Conservation (phyloP, 2,113 vertebrate genomes). For the Crotalus horridus region DNA sequence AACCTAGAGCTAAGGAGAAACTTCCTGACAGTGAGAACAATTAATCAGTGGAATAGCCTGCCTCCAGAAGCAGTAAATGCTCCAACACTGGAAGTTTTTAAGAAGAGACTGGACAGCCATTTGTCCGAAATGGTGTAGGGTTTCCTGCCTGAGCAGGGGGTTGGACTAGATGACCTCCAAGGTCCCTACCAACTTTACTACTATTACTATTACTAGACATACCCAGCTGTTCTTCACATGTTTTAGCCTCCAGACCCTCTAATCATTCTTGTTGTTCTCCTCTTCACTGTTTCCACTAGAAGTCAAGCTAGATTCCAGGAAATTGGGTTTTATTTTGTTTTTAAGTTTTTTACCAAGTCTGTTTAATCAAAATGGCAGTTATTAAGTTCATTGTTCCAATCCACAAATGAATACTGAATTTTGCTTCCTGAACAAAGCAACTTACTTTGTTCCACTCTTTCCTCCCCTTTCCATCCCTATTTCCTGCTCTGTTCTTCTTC, state of each 20-base stretch:
- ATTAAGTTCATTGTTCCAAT: conserved; percentile 65
- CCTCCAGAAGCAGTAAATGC: too few relatives aligned
- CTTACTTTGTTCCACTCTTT: conserved; percentile 28
- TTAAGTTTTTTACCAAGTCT: background rate
- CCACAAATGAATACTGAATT: conserved; percentile 57
- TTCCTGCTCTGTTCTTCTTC: background rate
- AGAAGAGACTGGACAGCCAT: too few relatives aligned
- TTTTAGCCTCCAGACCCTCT: background rate
- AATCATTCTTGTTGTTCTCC: background rate
- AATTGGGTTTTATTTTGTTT: background rate
- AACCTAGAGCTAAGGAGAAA: too few relatives aligned
- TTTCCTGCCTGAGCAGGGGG: too few relatives aligned
- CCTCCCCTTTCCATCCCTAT: background rate
- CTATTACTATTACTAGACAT: too few relatives aligned
- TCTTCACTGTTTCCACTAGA: background rate
- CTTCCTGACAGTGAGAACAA: too few relatives aligned
- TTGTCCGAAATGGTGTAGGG: too few relatives aligned
- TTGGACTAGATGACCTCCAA: too few relatives aligned
- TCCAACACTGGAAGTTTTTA: too few relatives aligned
- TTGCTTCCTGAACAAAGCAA: conserved; percentile 58
- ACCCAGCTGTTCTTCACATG: background rate
- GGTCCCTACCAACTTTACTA: too few relatives aligned
- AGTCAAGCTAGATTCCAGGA: background rate
- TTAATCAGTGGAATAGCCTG: too few relatives aligned
- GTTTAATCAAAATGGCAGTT: conserved; percentile 55